Percentiles rank a stretch among this genome's conserved stretches.
phyloP scores from a whole-genome alignment of 2,113 vertebrate species.

The Sturnus vulgaris region DNA sequence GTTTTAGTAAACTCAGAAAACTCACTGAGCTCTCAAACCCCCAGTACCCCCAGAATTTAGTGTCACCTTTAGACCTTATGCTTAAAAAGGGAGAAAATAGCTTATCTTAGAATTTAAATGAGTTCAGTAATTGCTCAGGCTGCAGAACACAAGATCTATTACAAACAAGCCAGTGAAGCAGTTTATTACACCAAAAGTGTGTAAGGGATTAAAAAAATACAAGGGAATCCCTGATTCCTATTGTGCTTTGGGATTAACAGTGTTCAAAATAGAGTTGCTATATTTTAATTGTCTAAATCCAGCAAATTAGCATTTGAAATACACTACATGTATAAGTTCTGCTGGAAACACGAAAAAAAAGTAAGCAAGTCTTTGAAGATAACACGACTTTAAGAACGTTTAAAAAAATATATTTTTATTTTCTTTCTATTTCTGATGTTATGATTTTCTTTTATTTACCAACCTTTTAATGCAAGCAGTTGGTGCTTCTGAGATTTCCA shows the following conservation, averaged over 20 bases:
- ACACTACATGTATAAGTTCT: not conserved
- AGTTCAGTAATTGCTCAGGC: not conserved
- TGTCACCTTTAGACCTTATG: not conserved
- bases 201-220: not conserved
- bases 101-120: slow-evolving; percentile 42
- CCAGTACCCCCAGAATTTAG: not conserved
- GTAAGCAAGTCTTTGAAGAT: not conserved
- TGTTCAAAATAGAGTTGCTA: not conserved
- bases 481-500: not conserved
- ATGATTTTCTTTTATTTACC: not conserved
- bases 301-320: not conserved
- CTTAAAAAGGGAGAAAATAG: slow-evolving; percentile 27
- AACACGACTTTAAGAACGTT: not conserved
- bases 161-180: slow-evolving; percentile 16
- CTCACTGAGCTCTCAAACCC: not conserved
- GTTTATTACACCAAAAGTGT: not conserved
- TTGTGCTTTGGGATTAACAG: slow-evolving; percentile 11
- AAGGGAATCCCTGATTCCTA: not conserved
- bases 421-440: not conserved
- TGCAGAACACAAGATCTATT: not conserved
- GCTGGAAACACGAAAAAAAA: not conserved
- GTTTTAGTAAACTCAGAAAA: not conserved
- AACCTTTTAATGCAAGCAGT: not conserved
- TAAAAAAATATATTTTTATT: rapidly evolving
- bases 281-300: not conserved